These are phyloP conservation scores for Drosophila pallidifrons DNA, from an alignment of 1,140 invertebrate genomes.

Conservation along the genomic window DNA sequence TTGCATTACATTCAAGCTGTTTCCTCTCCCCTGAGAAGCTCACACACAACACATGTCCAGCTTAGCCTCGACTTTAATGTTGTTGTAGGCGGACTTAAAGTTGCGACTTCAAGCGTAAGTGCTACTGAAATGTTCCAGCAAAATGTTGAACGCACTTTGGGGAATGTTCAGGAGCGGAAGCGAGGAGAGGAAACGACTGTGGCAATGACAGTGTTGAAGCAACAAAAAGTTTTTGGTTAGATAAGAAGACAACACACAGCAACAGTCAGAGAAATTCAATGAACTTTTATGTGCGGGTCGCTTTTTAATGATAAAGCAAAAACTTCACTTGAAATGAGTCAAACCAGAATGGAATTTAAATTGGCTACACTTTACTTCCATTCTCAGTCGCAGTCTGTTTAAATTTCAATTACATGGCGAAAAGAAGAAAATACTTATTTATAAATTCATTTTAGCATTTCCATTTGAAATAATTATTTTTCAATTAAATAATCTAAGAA, in stretches of 20 bases:
- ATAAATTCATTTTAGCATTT: too few species aligned
- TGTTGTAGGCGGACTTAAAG: conserved; percentile 51
- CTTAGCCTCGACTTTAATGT: conserved; percentile 32
- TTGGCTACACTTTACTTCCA: background rate
- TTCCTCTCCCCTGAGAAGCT: background rate
- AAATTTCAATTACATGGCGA: too few species aligned
- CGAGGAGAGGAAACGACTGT: background rate
- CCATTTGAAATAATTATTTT: too few species aligned
- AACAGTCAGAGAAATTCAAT: conserved; percentile 17
- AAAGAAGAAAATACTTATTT: too few species aligned
- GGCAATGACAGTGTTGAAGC: background rate
- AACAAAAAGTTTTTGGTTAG: conserved; percentile 21
- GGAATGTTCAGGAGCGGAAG: background rate
- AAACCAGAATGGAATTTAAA: background rate
- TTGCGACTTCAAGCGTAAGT: conserved; percentile 46
- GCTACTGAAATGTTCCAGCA: conserved; percentile 34
- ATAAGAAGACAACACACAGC: conserved; percentile 17
- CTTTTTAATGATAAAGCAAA: background rate
- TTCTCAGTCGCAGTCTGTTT: too few species aligned
- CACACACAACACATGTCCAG: conserved; percentile 11
- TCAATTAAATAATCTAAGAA: too few species aligned
- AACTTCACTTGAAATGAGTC: background rate
- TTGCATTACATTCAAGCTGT: conserved; percentile 37
- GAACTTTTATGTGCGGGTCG: conserved; percentile 10
- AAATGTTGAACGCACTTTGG: conserved; percentile 28